phyloP scores from a whole-genome alignment of 2,113 vertebrate species.

The Ameiurus melas region DNA sequence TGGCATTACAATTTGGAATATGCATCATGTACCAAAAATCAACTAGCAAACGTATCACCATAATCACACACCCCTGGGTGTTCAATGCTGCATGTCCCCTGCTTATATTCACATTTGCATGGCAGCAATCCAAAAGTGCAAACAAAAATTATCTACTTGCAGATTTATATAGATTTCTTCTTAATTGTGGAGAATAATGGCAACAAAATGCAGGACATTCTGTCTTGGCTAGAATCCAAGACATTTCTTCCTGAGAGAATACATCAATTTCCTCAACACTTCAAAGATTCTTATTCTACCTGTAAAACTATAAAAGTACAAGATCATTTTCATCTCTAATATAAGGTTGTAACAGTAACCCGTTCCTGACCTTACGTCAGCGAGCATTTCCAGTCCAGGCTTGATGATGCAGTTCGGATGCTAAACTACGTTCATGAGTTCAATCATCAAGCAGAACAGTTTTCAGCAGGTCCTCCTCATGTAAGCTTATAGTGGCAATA shows the following conservation, averaged over 20 bases:
- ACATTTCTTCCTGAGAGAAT: not conserved
- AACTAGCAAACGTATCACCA: not conserved
- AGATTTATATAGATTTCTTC: not conserved
- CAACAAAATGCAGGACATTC: not conserved
- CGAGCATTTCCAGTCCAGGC: not conserved
- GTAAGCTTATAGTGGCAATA: constrained; percentile 86
- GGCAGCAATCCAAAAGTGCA: not conserved
- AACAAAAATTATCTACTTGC: not conserved
- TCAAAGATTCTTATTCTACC: not conserved
- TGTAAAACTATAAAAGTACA: constrained; percentile 28
- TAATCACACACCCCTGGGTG: not conserved
- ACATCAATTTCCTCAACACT: not conserved
- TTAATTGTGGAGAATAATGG: not conserved
- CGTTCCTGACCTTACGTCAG: not conserved
- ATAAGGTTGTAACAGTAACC: not conserved
- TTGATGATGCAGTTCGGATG: not conserved
- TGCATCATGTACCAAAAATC: not conserved
- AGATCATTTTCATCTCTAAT: not conserved
- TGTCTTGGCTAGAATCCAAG: not conserved
- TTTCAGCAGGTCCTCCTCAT: constrained; percentile 85
- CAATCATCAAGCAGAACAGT: constrained; percentile 85
- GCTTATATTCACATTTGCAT: not conserved
- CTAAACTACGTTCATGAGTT: constrained; percentile 27
- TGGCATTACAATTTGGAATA: not conserved
- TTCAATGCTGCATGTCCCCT: not conserved